These are phyloP conservation scores for Chlorodrepanis virens DNA, from an alignment of 2,113 vertebrate genomes.

Conservation along the genomic window DNA sequence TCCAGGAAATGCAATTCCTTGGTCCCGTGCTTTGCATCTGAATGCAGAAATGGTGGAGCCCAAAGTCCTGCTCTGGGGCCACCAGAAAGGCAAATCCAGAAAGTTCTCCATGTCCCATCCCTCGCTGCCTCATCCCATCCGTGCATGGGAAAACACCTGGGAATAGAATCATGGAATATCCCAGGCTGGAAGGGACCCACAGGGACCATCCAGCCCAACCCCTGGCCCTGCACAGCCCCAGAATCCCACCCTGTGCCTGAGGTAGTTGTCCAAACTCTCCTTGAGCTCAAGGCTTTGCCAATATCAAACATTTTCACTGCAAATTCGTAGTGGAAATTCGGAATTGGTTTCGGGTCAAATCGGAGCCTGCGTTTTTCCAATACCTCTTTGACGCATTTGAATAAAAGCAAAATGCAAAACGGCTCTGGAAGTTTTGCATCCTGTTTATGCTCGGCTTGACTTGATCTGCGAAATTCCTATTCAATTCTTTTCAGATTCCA, in stretches of 20 bases:
- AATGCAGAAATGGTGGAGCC: background rate
- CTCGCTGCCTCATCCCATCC: background rate
- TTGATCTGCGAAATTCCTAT: background rate
- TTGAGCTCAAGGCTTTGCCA: background rate
- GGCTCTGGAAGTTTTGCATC: background rate
- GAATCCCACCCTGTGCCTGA: rapidly evolving
- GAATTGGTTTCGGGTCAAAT: background rate
- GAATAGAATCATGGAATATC: background rate
- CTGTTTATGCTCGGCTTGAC: background rate
- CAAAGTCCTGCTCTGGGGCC: background rate
- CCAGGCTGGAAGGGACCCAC: background rate
- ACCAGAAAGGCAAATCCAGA: background rate
- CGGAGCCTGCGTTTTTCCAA: rapidly evolving
- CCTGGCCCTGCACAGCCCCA: background rate
- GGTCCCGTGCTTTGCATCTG: rapidly evolving
- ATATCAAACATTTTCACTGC: background rate
- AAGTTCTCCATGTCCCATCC: background rate
- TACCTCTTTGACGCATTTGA: background rate
- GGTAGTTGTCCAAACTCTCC: rapidly evolving
- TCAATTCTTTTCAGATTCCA: background rate
- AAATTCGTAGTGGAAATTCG: rapidly evolving
- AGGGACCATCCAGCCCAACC: background rate
- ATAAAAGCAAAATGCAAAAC: background rate
- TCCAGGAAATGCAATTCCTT: background rate
- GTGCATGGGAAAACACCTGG: background rate